Conservation (phyloP, 1,140 invertebrate species). For the Daktulosphaira vitifoliae region DNA sequence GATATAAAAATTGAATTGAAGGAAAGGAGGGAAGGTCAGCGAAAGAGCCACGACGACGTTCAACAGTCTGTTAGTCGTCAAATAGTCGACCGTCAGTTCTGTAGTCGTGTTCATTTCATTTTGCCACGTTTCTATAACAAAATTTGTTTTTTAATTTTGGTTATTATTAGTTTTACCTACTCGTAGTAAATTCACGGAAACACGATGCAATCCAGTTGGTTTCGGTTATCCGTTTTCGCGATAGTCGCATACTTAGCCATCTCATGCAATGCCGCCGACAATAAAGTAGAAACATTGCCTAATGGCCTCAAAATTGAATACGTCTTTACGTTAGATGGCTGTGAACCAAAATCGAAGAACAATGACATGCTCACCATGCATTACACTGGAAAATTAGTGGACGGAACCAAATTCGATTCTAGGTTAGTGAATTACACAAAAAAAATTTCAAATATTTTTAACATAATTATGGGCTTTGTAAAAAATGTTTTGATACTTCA, state of each 20-base stretch:
- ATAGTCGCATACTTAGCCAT: neutral
- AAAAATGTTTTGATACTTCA: no score
- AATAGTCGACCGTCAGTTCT: neutral
- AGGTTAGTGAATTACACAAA: slow-evolving; percentile 60
- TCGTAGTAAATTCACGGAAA: slow-evolving; percentile 62
- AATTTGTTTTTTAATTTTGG: neutral
- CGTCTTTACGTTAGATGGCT: slow-evolving; percentile 64
- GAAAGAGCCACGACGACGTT: slow-evolving; percentile 9
- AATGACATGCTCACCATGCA: slow-evolving; percentile 89
- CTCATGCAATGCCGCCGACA: neutral
- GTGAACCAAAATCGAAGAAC: slow-evolving; percentile 70
- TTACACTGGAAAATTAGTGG: slow-evolving; percentile 76
- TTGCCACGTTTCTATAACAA: neutral
- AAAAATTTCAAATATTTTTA: neutral
- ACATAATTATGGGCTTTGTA: no score
- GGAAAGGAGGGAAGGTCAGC: no score
- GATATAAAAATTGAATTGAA: no score
- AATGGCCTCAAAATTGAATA: slow-evolving; percentile 70
- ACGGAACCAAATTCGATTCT: slow-evolving; percentile 88
- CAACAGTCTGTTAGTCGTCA: slow-evolving; percentile 19
- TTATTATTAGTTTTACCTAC: neutral
- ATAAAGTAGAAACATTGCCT: slow-evolving; percentile 24
- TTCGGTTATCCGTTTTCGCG: slow-evolving; percentile 39
- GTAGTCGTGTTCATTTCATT: neutral
- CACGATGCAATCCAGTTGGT: slow-evolving; percentile 60